Evolutionary conservation across 2,888 invertebrate genomes (phyloP), one percentile per base, ranked within the genome.

Genomic region (Zele albiditarsus): DNA sequence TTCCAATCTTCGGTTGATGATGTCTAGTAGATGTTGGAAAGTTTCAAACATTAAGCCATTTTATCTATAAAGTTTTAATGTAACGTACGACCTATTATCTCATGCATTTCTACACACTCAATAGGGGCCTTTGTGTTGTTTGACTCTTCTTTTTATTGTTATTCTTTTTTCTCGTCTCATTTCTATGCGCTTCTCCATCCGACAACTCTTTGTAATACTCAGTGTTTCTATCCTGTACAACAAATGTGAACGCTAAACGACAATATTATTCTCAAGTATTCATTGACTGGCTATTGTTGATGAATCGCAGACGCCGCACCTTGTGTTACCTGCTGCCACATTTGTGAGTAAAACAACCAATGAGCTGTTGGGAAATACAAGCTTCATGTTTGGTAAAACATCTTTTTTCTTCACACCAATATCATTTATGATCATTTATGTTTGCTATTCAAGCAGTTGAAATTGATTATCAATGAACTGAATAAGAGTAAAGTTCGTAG

Each of bases 241-340:
- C 69, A 75, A 74, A 75, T 79, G 76, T 78, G 76, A 80, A 78
- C 74, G 74, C 73, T 77, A 74, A 78, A 77, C 75, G 76, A 79
- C 80, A 78, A 74, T 70, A 71, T 65, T 74, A 74, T 79, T 76
- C 73, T 75, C 69, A 73, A 74, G 31, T 73, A 67, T 69, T 71
- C 79, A 76, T 78, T 80, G 77, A 79, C 73, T 75, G 75, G 68
- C 77, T 76, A 76, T 80, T 79, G 75, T 79, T 80, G 78, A 79
- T 75, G 75, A 77, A 68, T 31, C 68, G 73, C 72, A 72, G 75
- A 76, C 73, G 68, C 79, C 72, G 66, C 74, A 73, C 53, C 75
- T 78, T 73, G 62, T 65, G 49, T 60, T 25, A 28, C 73, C n/a
- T 28, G 23, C 3, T 38, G 28, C 20, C 16, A 66, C 14, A 63